phyloP scores from a whole-genome alignment of 2,113 vertebrate species.

The Nibea coibor region DNA sequence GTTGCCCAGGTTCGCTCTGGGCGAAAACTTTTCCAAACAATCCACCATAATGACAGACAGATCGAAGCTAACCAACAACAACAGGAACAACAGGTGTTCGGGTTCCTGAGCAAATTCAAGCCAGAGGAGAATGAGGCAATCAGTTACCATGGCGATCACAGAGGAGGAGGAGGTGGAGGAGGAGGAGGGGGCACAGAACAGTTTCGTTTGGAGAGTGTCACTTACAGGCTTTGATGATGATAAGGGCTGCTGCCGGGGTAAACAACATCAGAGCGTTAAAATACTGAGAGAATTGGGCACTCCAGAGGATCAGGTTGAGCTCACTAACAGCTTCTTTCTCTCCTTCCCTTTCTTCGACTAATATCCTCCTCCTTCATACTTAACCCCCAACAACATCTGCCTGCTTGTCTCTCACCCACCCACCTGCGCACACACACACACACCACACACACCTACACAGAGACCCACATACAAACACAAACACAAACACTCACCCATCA shows the following conservation, averaged over 20 bases:
- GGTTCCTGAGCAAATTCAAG: conserved; percentile 28
- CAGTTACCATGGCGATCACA: conserved; percentile 66
- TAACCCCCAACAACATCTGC: conserved; percentile 30
- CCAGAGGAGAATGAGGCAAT: conserved; percentile 63
- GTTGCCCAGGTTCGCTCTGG: neutral
- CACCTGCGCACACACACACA: neutral
- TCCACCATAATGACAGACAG: conserved; percentile 11
- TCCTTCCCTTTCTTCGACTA: conserved; percentile 7
- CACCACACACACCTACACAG: neutral
- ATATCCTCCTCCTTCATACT: conserved; percentile 11
- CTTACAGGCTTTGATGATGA: conserved; percentile 74
- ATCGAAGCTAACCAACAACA: neutral
- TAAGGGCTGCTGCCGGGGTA: conserved; percentile 69
- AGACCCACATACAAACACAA: neutral
- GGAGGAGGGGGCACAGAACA: conserved; percentile 1
- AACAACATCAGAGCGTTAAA: conserved; percentile 64
- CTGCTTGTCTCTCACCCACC: conserved; percentile 2
- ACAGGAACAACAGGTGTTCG: conserved; percentile 59
- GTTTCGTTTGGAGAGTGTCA: conserved; percentile 66
- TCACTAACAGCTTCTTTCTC: conserved; percentile 15
- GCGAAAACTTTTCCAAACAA: conserved; percentile 32
- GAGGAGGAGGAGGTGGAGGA: conserved; percentile 19
- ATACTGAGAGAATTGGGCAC: conserved; percentile 55
- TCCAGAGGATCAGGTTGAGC: conserved; percentile 47
- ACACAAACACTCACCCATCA: neutral